Evolutionary conservation across 1,140 invertebrate genomes (phyloP), one percentile per base, ranked within the genome.

Genomic region (Gerris buenoi): DNA sequence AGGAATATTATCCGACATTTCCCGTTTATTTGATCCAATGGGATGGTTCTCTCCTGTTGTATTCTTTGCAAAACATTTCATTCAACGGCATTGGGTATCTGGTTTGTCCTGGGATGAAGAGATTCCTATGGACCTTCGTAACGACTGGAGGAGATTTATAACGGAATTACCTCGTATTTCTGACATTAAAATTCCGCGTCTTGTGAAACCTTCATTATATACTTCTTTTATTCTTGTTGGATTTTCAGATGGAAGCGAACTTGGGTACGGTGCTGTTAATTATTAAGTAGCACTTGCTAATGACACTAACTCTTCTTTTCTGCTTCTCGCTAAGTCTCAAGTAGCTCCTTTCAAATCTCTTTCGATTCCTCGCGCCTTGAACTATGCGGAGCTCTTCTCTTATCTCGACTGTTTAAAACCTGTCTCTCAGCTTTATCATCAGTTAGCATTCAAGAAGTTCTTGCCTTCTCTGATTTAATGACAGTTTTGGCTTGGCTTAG

Each of bases 271-370:
- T 0, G 73, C 71, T 15, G 72, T 70, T 13, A 27, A 73, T 25
- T 76, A 74, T 66, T 58, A 70, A 65, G 23, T 25, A 14, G 3
- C 58, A 1, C 18, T 27, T 27, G 18, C 2, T 23, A 14, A 18
- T 27, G 2, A 22, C n/a, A 23, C 28, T 2, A 1, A 25, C 58
- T n/a, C 1, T 56, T 18, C 22, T 46, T 15, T 15, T 22, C 63
- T 79, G 22, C 27, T 79, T 27, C 72, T 71, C 64, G 72, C 76
- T 0, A 79, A 78, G 72, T 72, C 74, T 2, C 72, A 69, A 64
- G 75, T 79, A 3, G 75, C 77, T 18, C 76, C 78, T 13, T 26
- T 77, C 14, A 76, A 79, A 71, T 62, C 63, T 27, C 64, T 73
- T 1, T 71, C 74, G 10, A 65, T 79, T 15, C 76, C 75, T 14